phyloP scores from a whole-genome alignment of 2,888 invertebrate species.

The Camponotus fellah region DNA sequence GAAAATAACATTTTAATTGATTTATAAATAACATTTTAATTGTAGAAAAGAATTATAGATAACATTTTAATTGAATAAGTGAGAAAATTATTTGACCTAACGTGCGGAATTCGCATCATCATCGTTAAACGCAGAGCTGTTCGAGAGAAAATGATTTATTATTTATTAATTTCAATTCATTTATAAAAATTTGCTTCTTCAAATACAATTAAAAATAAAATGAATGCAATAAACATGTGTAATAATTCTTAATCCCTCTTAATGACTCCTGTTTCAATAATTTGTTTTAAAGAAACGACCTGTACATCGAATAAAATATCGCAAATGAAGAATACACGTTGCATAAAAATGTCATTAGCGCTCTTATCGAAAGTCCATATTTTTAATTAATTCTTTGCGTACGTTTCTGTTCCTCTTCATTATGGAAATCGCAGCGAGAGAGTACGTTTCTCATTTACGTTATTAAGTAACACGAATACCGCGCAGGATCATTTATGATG shows the following conservation, averaged over 20 bases:
- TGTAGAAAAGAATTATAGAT: background rate
- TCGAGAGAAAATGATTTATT: background rate
- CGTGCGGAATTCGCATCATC: background rate
- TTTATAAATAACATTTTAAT: too few relatives aligned
- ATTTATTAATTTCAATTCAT: background rate
- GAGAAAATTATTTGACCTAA: background rate
- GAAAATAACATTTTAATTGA: too few relatives aligned
- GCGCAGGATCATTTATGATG: constrained; percentile 11
- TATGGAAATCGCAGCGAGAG: constrained; percentile 41
- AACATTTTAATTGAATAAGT: background rate
- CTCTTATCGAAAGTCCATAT: constrained; percentile 26
- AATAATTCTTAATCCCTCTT: constrained; percentile 18
- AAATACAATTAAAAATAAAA: background rate
- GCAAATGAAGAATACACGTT: background rate
- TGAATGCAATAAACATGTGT: background rate
- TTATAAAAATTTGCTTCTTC: background rate
- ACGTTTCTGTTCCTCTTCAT: constrained; percentile 19
- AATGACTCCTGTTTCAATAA: background rate
- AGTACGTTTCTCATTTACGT: constrained; percentile 18
- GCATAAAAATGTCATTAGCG: background rate
- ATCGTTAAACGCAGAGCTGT: background rate
- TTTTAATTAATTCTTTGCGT: constrained; percentile 39
- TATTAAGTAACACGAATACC: constrained; percentile 16
- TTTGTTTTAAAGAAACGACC: background rate
- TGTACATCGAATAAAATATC: background rate